A percentile compares a stretch with the other conserved stretches of the same genome.
Evolutionary conservation across 2,888 invertebrate species (phyloP).

Genomic region (Masnerella sp.): DNA sequence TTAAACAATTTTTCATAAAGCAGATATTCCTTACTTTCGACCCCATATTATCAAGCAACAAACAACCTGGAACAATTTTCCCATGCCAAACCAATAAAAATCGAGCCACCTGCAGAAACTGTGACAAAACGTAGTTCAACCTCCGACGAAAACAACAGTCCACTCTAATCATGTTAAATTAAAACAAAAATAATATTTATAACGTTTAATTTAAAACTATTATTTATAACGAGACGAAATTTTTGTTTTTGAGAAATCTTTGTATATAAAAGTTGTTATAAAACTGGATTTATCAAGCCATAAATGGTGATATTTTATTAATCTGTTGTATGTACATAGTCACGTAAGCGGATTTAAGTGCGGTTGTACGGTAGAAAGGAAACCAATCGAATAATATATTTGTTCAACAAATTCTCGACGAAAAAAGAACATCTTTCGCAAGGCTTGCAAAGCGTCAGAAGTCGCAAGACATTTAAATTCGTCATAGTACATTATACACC

Average conservation of each 20-base stretch:
- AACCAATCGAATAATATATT: background rate
- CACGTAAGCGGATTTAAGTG: conserved; percentile 52
- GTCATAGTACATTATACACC: too few relatives aligned
- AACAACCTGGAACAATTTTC: background rate
- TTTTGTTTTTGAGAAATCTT: background rate
- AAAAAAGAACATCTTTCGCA: too few relatives aligned
- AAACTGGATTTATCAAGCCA: conserved; percentile 33
- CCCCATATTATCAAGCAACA: conserved; percentile 15
- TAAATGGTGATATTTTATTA: conserved; percentile 54
- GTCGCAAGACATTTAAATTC: too few relatives aligned
- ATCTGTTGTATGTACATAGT: conserved; percentile 49
- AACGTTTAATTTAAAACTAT: too few relatives aligned
- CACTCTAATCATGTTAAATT: too few relatives aligned
- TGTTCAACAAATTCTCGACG: background rate
- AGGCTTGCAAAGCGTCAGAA: background rate
- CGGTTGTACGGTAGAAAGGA: conserved; percentile 20
- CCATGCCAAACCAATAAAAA: conserved; percentile 1
- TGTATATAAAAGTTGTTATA: conserved; percentile 25
- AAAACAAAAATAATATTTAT: too few relatives aligned
- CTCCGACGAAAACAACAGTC: too few relatives aligned
- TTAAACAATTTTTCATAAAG: conserved; percentile 3
- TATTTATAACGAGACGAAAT: too few relatives aligned
- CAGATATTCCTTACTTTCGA: conserved; percentile 29
- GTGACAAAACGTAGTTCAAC: background rate
- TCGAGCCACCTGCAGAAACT: background rate